phyloP scores from a whole-genome alignment of 1,140 invertebrate genomes.

The Metaphire vulgaris region DNA sequence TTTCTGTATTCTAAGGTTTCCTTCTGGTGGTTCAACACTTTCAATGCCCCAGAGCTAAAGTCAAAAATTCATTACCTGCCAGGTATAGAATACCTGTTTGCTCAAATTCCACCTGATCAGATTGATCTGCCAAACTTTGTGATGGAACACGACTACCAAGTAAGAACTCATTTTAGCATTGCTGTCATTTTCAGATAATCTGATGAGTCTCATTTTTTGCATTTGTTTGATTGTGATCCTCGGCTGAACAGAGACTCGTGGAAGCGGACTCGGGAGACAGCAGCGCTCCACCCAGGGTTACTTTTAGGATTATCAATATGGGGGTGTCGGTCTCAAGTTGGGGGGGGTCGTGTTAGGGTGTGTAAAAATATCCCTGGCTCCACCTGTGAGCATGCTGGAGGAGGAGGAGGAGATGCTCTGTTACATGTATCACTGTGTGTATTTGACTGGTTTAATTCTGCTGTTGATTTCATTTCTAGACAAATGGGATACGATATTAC shows the following conservation, averaged over 20 bases:
- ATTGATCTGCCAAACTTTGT: conserved; percentile 89
- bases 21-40: conserved; percentile 96
- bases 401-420: background rate
- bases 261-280: too few relatives aligned
- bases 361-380: background rate
- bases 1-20: conserved; percentile 79
- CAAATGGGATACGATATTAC: background rate
- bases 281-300: too few relatives aligned
- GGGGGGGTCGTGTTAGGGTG: background rate
- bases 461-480: background rate
- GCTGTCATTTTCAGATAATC: too few relatives aligned
- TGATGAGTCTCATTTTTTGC: background rate
- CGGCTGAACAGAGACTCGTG: background rate
- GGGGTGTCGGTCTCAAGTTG: too few relatives aligned
- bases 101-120: conserved; percentile 80
- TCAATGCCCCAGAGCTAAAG: conserved; percentile 90
- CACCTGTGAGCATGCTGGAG: background rate
- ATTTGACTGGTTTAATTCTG: background rate
- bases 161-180: conserved; percentile 51
- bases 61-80: conserved; percentile 83
- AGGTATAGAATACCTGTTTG: conserved; percentile 84
- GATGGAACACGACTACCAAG: conserved; percentile 90
- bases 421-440: background rate
- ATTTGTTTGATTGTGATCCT: background rate
- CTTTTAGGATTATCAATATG: too few relatives aligned